Base-by-base conservation (phyloP, 30 jellyfish, hydroid and myxozoan species). In the Aurelia sp. region DNA sequence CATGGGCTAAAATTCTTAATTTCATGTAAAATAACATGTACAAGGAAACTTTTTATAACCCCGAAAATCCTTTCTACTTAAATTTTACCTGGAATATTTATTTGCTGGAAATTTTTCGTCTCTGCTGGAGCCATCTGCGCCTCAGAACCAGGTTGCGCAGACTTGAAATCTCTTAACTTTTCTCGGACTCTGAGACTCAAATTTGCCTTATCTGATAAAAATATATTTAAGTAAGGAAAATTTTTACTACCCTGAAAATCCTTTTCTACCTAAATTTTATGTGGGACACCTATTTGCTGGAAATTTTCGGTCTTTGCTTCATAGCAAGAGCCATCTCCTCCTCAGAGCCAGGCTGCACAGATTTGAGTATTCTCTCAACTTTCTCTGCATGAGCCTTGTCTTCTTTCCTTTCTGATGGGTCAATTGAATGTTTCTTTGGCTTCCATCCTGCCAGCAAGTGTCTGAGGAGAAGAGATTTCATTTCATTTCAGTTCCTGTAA, bases 271-370 rank as follows among this genome's bases (percentile, higher is more conserved):
- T 40, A 5, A 8, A 40, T 40, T 5, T 40, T 40, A 40, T 8
- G 8, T 40, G 51, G 51, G 3, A 40, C 11, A 40, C 55, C 55
- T 70, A 33, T 33, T 27, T 66, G 20, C 55, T 58, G 19, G 80
- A 30, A 31, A 73, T 41, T 15, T 66, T 75, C 33, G 86, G 57
- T 64, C 62, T 75, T 37, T 75, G 59, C 50, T 75, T 57, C 86
- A 75, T 75, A 6, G 62, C 71, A 52, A 75, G 74, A 11, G 86
- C 86, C 86, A 75, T 75, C 62, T 75, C 86, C 33, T 75, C 86
- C 60, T 59, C 75, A 52, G 86, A 75, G 61, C 86, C 86, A 11
- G 86, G 86, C 33, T 75, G 75, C 61, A 75, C 86, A 2, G 75
- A 20, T 31, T 19, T 57, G 64, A 75, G 13, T 12, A 75, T 75